These are phyloP conservation scores for Epinephelus coioides DNA, from an alignment of 2,797 vertebrate genomes.

Conservation along the genomic window DNA sequence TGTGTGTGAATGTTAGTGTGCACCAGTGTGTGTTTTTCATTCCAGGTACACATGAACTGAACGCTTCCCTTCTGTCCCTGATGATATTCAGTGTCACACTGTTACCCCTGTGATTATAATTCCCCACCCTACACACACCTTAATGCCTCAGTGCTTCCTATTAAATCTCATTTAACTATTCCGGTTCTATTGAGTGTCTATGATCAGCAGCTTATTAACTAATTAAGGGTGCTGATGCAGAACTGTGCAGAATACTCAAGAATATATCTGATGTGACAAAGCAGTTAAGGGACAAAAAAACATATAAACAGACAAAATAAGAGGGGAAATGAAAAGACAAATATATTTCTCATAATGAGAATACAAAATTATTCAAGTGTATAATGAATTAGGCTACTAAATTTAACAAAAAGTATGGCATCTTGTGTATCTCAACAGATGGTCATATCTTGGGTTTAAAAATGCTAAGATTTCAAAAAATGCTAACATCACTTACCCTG, in stretches of 20 bases:
- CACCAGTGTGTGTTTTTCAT: constrained; percentile 18
- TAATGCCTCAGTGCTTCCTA: constrained; percentile 13
- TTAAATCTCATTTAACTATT: constrained; percentile 19
- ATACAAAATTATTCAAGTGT: not conserved
- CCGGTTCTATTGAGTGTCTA: not conserved
- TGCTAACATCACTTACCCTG: too few species aligned
- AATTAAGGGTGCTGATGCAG: not conserved
- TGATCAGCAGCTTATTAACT: constrained; percentile 9
- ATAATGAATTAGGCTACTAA: not conserved
- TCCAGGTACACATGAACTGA: constrained; percentile 19
- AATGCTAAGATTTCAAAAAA: too few species aligned
- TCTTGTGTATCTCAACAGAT: too few species aligned
- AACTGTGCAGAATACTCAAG: not conserved
- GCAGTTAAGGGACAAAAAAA: not conserved
- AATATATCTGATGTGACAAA: not conserved
- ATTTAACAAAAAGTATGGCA: not conserved
- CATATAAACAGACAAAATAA: not conserved
- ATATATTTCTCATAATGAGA: not conserved
- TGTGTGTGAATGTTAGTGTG: constrained; percentile 31
- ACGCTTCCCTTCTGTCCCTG: constrained; percentile 19
- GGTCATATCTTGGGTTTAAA: too few species aligned
- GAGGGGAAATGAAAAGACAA: not conserved
- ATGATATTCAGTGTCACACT: constrained; percentile 36
- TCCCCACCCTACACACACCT: not conserved
- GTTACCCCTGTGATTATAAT: constrained; percentile 27